phyloP scores from a whole-genome alignment of 2,888 invertebrate genomes.

The Masnerella sp. region DNA sequence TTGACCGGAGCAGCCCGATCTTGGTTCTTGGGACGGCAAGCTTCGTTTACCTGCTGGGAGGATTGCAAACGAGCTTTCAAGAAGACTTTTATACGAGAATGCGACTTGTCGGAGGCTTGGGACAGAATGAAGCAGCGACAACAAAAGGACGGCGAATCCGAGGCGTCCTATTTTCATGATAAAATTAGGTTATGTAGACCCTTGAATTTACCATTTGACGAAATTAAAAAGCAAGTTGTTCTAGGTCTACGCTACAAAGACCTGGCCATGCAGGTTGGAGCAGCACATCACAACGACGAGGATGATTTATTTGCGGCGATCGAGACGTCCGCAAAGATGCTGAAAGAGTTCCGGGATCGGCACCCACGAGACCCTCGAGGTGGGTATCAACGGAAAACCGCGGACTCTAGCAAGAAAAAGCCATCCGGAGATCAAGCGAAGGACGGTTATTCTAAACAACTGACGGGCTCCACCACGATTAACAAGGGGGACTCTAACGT shows the following conservation, averaged over 20 bases:
- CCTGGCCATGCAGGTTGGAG: slow-evolving; percentile 3
- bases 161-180: slow-evolving; percentile 22
- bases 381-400: neutral
- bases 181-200: slow-evolving; percentile 30
- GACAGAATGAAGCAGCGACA: slow-evolving; percentile 22
- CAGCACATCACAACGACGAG: slow-evolving; percentile 10
- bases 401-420: neutral
- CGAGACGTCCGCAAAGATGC: neutral
- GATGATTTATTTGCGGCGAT: slow-evolving; percentile 21
- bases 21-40: slow-evolving; percentile 11
- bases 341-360: slow-evolving; percentile 9
- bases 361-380: neutral
- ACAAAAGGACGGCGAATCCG: slow-evolving; percentile 5
- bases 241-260: slow-evolving; percentile 13
- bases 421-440: neutral
- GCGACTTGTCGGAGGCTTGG: slow-evolving; percentile 31
- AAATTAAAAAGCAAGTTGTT: slow-evolving; percentile 19
- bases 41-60: neutral
- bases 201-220: slow-evolving; percentile 9
- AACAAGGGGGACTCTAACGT: neutral
- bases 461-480: neutral
- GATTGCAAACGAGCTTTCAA: slow-evolving; percentile 2
- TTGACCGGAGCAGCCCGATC: slow-evolving; percentile 18
- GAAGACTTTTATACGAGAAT: slow-evolving; percentile 21
- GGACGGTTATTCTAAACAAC: neutral